Evolutionary conservation across 2,888 invertebrate species (phyloP).

Genomic region (Polia nebulosa): DNA sequence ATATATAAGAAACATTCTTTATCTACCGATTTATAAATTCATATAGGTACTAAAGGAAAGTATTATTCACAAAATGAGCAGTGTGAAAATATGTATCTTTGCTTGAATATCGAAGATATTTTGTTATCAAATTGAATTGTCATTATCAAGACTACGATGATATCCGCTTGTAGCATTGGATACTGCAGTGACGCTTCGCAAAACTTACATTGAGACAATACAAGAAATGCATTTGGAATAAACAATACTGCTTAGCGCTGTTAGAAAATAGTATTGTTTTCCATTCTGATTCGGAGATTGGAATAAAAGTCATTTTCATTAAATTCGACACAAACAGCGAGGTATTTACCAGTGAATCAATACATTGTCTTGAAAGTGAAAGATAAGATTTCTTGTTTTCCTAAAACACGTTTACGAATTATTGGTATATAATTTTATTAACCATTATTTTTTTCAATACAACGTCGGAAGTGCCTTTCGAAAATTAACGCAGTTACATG

Average conservation of each 20-base stretch:
- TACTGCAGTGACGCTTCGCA: slow-evolving; percentile 10
- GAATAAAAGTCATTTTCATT: not conserved
- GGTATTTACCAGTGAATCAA: too few species aligned
- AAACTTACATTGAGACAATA: slow-evolving; percentile 38
- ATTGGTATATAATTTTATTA: too few species aligned
- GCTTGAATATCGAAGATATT: slow-evolving; percentile 25
- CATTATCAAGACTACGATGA: slow-evolving; percentile 29
- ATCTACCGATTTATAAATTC: not conserved
- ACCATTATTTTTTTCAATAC: too few species aligned
- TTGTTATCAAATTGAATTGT: slow-evolving; percentile 36
- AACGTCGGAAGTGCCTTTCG: too few species aligned
- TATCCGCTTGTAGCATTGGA: slow-evolving; percentile 28
- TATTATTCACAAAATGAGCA: slow-evolving; percentile 13
- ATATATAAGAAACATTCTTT: not conserved
- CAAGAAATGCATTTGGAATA: slow-evolving; percentile 36
- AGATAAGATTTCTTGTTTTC: too few species aligned
- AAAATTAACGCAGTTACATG: too few species aligned
- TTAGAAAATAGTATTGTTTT: slow-evolving; percentile 3
- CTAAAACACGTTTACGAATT: too few species aligned
- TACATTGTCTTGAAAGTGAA: too few species aligned
- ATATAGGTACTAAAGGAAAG: not conserved
- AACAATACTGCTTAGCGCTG: slow-evolving; percentile 14
- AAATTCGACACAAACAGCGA: slow-evolving; percentile 1
- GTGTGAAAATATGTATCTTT: slow-evolving; percentile 15
- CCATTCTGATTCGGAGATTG: not conserved